Evolutionary conservation across 1,140 invertebrate species (phyloP), one percentile per base, ranked within the genome.

Genomic region (Sipha flava): DNA sequence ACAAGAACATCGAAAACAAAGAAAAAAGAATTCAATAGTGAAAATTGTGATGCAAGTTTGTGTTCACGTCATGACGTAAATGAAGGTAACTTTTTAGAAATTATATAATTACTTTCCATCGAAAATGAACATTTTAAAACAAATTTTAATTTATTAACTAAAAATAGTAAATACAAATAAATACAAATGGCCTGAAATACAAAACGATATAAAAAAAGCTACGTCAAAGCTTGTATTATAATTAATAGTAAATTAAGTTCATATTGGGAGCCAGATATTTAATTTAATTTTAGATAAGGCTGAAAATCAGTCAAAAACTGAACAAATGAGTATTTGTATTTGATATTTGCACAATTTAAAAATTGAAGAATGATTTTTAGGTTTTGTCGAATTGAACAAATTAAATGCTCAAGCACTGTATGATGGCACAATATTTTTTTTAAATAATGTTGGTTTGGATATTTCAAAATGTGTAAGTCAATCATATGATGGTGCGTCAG

Each of bases 151-250:
- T 45, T 16, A 45, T 45, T 45, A 45, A n/a, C n/a, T n/a, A n/a
- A n/a, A n/a, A n/a, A n/a, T n/a, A n/a, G n/a, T n/a, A n/a, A n/a
- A n/a, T n/a, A 6, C 43, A 45, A 45, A 45, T 6, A 45, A 45
- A 7, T 7, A 16, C 16, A 45, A 6, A 45, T 45, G 16, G 6
- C 6, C 43, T 59, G 62, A 66, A 34, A 66, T 66, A 40, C 62
- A 66, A 66, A 66, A 66, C 12, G 62, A 66, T 66, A 37, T 66
- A 66, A 66, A 37, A 37, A 66, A 66, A 45, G 31, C 34, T 66
- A 21, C 34, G 18, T 37, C n/a, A 21, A 66, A 21, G 16, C 62
- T 66, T 40, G 34, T 40, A 21, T 40, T 66, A 40, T 34, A 40
- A 66, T 9, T 12, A 40, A 66, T 40, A 66, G 10, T 21, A 45